Evolutionary conservation across 2,113 vertebrate genomes (phyloP).

Genomic region (Phalacrocorax carbo): DNA sequence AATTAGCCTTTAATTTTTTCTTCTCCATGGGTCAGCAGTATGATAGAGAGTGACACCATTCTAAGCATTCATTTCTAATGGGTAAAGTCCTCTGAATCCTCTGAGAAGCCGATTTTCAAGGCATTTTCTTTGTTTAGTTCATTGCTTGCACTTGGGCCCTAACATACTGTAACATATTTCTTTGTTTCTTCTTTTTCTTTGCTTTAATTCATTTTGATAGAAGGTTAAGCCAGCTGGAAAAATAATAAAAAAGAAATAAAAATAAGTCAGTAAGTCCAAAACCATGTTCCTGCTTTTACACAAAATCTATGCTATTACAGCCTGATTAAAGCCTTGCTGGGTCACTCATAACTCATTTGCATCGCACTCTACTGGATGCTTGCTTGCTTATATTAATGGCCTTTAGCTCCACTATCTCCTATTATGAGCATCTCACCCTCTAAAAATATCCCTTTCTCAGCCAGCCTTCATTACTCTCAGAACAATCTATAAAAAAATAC

Average conservation of each 20-base stretch:
- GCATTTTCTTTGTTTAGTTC: not conserved
- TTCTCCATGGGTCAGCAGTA: not conserved
- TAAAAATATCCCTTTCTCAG: not conserved
- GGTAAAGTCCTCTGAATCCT: not conserved
- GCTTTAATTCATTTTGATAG: not conserved
- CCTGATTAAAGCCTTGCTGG: not conserved
- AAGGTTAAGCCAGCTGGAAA: not conserved
- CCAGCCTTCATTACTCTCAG: not conserved
- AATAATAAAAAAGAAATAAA: not conserved
- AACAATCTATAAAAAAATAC: not conserved
- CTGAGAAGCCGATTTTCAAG: not conserved
- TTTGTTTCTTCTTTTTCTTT: not conserved
- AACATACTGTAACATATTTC: not conserved
- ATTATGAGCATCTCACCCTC: constrained; percentile 6
- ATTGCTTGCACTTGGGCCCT: not conserved
- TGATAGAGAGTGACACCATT: not conserved
- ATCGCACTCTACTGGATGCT: not conserved
- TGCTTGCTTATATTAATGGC: not conserved
- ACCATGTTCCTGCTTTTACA: not conserved
- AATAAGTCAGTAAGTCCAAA: not conserved
- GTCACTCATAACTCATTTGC: not conserved
- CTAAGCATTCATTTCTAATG: not conserved
- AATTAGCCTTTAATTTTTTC: not conserved
- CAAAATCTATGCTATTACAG: not conserved
- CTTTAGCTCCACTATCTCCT: not conserved